Percentiles rank a stretch among this genome's conserved stretches.
These are phyloP conservation scores for Byasa hedistus DNA, from an alignment of 2,888 invertebrate genomes.

Conservation along the genomic window DNA sequence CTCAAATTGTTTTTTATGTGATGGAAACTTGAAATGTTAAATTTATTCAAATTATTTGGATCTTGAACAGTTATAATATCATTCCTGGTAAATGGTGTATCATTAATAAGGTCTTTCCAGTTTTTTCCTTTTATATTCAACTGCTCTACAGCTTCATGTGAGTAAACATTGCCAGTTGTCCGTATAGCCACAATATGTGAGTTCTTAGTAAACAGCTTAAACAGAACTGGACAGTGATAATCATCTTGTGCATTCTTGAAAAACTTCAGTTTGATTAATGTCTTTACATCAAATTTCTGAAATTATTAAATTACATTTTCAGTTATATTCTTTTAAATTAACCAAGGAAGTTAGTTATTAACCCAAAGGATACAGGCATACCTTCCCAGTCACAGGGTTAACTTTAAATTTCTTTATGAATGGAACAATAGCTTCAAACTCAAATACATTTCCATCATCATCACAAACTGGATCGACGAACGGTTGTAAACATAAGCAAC, in stretches of 20 bases:
- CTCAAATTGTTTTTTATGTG: slow-evolving; percentile 95
- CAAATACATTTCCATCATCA: slow-evolving; percentile 94
- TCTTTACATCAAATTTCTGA: slow-evolving; percentile 88
- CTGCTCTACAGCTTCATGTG: slow-evolving; percentile 96
- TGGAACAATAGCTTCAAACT: slow-evolving; percentile 90
- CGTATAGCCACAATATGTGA: slow-evolving; percentile 95
- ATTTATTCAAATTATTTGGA: slow-evolving; percentile 93
- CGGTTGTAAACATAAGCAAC: slow-evolving; percentile 94
- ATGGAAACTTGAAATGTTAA: slow-evolving; percentile 96
- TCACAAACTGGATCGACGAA: slow-evolving; percentile 96
- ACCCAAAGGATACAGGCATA: slow-evolving; percentile 37
- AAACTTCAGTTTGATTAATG: slow-evolving; percentile 91
- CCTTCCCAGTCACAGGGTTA: slow-evolving; percentile 96
- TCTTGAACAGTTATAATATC: slow-evolving; percentile 97
- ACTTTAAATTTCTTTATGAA: slow-evolving; percentile 94
- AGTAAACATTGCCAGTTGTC: slow-evolving; percentile 97
- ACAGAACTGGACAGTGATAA: slow-evolving; percentile 96
- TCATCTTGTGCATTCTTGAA: slow-evolving; percentile 90
- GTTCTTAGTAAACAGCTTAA: slow-evolving; percentile 94
- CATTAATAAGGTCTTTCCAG: slow-evolving; percentile 95
- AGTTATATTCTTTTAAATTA: too few species aligned
- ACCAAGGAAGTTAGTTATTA: too few species aligned
- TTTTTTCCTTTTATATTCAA: slow-evolving; percentile 96
- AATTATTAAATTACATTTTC: slow-evolving; percentile 39
- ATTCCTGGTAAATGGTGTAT: slow-evolving; percentile 90